A percentile compares a stretch with the other conserved stretches of the same genome.
Conservation (phyloP, 1,140 invertebrate species). For the Cheumatopsyche charites region DNA sequence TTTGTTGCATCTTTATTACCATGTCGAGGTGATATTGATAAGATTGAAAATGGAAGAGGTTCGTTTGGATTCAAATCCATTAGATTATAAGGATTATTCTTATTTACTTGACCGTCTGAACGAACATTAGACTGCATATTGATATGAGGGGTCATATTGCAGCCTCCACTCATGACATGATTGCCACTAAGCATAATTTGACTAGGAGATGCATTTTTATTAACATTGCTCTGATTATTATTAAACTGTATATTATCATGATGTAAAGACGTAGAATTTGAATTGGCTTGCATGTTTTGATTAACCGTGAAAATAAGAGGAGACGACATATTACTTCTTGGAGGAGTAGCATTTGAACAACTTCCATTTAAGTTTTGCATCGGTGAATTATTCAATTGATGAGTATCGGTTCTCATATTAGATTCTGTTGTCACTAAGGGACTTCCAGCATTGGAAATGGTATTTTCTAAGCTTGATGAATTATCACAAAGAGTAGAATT, state of each 20-base stretch:
- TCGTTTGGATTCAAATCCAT: conserved; percentile 16
- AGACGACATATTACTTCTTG: conserved; percentile 44
- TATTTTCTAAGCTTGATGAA: conserved; percentile 1
- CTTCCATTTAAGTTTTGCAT: conserved; percentile 34
- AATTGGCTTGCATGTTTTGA: background rate
- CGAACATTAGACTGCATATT: background rate
- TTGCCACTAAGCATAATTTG: conserved; percentile 28
- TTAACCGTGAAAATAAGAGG: conserved; percentile 26
- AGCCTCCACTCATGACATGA: background rate
- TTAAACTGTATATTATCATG: conserved; percentile 7
- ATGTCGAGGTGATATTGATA: conserved; percentile 32
- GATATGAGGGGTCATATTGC: background rate
- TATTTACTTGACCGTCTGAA: background rate
- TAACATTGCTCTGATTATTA: conserved; percentile 15
- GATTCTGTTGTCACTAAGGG: background rate
- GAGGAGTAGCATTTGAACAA: conserved; percentile 32
- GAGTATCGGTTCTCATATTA: conserved; percentile 4
- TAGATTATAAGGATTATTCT: conserved; percentile 9
- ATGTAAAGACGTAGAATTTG: conserved; percentile 11
- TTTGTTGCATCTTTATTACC: conserved; percentile 16
- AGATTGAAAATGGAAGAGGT: background rate
- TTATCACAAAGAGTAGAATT: background rate
- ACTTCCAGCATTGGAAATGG: background rate
- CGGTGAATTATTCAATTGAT: conserved; percentile 35
- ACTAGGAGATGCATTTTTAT: conserved; percentile 33